Base-by-base conservation (phyloP, 2,888 invertebrate species). In the Amblyjoppa proteus region DNA sequence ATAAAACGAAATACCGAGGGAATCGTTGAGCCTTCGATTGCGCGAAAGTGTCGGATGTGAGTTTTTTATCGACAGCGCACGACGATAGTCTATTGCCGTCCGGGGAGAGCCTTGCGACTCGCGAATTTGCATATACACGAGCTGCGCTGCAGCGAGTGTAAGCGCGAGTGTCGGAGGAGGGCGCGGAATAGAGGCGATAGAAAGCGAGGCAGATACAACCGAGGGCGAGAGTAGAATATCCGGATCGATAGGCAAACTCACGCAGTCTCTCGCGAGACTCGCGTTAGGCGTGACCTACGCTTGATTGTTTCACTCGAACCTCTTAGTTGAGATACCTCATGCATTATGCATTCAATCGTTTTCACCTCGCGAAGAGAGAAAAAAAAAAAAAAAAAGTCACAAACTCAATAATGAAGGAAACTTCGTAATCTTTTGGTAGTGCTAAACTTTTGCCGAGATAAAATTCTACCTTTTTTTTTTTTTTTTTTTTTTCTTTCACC, bases 241-340 rank as follows among this genome's bases (percentile, higher is more conserved):
- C 66, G 71, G 79, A 82, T 85, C 85, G 85, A 85, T 85, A 71
- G 75, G 51, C 58, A 61, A 82, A 79, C 71, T 76, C 79, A 76
- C 85, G 85, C 85, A 82, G 85, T 49, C 79, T 79, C 82, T 80
- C 85, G 79, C 79, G 53, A 58, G 41, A 53, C 41, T 25, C 41
- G 25, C 61, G 58, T 38, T 38, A 80, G 75, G 81, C 85, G 81
- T 85, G 68, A 80, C 75, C 68, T 53, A 11, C 28, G 49, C 31
- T 84, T 66, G 71, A 31, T 53, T 34, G 34, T n/a, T 53, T 38
- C 13, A 20, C 20, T 68, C 61, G 61, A 11, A 58, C 25, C 25
- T 25, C 28, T 25, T 4, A 25, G 28, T 25, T 58, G 11, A 25
- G 58, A 58, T 13, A 58, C 58, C 58, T 25, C 28, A 25, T 25